Base-by-base conservation (phyloP, 2,113 vertebrate species). In the Marmota flaviventris region DNA sequence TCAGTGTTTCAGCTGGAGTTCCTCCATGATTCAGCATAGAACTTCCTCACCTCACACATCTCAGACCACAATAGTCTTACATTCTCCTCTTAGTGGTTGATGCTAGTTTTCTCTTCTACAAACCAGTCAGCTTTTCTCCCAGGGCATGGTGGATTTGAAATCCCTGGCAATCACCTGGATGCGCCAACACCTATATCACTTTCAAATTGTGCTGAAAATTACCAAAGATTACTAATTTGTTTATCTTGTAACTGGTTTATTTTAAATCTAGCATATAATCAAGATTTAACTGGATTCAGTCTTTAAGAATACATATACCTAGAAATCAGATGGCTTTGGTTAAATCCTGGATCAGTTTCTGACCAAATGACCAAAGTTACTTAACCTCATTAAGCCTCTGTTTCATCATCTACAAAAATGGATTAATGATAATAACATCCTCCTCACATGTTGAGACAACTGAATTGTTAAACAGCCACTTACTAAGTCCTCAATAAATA, bases 311-410 rank as follows among this genome's bases (percentile, higher is more conserved):
- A 85, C 58, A 88, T 13, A 91, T 13, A 67, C 25, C 58, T 34
- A 75, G 56, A 69, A 91, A 61, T 75, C n/a, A 92, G 67, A 58
- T 18, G 37, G 51, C 22, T 29, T 76, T 83, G 14, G 65, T 91
- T 78, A 94, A 95, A 61, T 39, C 72, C 39, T 85, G 56, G 32
- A 91, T 22, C 65, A 95, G 9, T 65, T 91, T 87, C 83, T 84
- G 53, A 53, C 42, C 82, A 95, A 76, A 1, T 76, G 37, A 91
- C 3, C 37, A 27, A 85, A 34, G 42, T 87, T 83, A 90, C n/a
- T 58, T 82, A 85, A 76, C 34, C 22, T 85, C n/a, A 89, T 65
- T 73, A 94, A 93, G 25, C 8, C 13, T 88, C 25, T 86, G 11
- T 45, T 86, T 85, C 34, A 84, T 25, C 25, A 73, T 13, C 37